phyloP scores from a whole-genome alignment of 2,113 vertebrate genomes.

The Zapornia atra region DNA sequence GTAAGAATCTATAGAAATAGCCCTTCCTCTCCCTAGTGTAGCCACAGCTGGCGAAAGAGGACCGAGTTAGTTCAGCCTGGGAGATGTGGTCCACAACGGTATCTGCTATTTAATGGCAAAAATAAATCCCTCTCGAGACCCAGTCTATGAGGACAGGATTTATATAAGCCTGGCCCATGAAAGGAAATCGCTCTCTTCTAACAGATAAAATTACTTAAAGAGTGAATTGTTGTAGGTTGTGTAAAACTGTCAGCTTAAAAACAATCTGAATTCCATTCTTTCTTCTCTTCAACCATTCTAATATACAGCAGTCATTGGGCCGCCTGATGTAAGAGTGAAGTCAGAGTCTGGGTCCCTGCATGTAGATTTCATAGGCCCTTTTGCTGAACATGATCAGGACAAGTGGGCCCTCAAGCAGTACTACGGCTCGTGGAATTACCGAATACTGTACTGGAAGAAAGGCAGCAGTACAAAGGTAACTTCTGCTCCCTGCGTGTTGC shows the following conservation, averaged over 20 bases:
- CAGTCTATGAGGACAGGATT: background rate
- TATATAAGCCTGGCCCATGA: background rate
- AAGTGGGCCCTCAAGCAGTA: conserved; percentile 45
- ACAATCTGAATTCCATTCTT: background rate
- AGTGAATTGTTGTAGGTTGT: accelerated
- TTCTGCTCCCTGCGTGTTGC: background rate
- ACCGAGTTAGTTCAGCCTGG: background rate
- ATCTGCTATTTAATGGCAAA: background rate
- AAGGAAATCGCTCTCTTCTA: background rate
- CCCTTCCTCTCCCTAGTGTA: background rate
- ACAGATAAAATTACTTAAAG: background rate
- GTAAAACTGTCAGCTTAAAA: background rate
- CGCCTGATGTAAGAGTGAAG: conserved; percentile 63
- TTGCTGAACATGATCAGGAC: background rate
- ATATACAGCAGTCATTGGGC: conserved; percentile 61
- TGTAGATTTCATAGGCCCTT: conserved; percentile 63
- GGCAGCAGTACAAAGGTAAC: conserved; percentile 30
- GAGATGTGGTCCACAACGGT: background rate
- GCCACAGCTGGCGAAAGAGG: conserved; percentile 10
- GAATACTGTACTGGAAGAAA: conserved; percentile 70
- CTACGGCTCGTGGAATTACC: conserved; percentile 63
- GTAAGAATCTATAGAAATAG: background rate
- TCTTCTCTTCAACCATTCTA: background rate
- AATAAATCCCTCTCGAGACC: background rate
- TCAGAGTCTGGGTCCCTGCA: conserved; percentile 62